These are phyloP conservation scores for Brachyptera putata DNA, from an alignment of 2,888 invertebrate genomes.

Conservation along the genomic window DNA sequence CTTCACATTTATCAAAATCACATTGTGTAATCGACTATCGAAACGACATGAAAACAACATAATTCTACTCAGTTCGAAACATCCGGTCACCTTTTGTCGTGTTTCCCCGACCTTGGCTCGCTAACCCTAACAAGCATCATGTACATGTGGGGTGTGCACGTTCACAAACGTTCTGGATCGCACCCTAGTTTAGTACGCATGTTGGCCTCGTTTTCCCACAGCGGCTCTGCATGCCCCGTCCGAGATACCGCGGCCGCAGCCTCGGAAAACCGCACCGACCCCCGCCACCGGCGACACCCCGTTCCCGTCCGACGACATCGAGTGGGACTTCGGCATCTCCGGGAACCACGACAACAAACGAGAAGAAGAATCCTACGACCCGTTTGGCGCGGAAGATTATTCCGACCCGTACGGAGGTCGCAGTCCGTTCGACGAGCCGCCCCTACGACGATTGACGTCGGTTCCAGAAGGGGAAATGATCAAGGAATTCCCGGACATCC, in stretches of 20 bases:
- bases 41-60: too few species aligned
- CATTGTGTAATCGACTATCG: too few species aligned
- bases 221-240: too few species aligned
- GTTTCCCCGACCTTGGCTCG: too few species aligned
- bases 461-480: slow-evolving; percentile 20
- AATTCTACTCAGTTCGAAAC: too few species aligned
- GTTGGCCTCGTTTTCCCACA: too few species aligned
- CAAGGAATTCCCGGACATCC: slow-evolving; percentile 17
- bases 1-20: too few species aligned
- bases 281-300: slow-evolving; percentile 14
- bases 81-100: too few species aligned
- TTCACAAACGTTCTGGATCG: too few species aligned
- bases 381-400: not conserved
- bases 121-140: too few species aligned
- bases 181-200: too few species aligned
- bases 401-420: slow-evolving; percentile 7
- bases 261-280: slow-evolving; percentile 17
- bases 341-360: slow-evolving; percentile 35
- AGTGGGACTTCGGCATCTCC: slow-evolving; percentile 36
- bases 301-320: slow-evolving; percentile 23
- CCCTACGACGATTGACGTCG: slow-evolving; percentile 6
- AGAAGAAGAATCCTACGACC: slow-evolving; percentile 39
- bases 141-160: too few species aligned
- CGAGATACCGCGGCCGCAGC: slow-evolving; percentile 4
- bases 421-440: slow-evolving; percentile 15